Evolutionary conservation across 2,797 vertebrate genomes (phyloP).

Genomic region (Decapterus maruadsi): DNA sequence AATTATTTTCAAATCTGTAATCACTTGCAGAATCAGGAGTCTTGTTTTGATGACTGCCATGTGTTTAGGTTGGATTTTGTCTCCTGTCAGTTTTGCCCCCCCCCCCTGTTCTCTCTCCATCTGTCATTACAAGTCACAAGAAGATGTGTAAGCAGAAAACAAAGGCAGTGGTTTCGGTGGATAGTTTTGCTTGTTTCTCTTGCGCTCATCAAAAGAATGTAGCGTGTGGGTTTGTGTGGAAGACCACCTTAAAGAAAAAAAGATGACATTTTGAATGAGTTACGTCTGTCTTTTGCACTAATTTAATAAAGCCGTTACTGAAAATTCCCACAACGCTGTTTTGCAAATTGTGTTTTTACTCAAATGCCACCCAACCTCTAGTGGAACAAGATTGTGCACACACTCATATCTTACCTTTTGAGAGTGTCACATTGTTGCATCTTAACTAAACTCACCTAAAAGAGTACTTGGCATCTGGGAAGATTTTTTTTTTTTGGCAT

Average conservation of each 20-base stretch:
- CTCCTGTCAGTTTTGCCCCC: conserved; percentile 56
- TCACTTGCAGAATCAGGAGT: conserved; percentile 72
- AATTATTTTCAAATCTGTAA: conserved; percentile 58
- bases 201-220: conserved; percentile 73
- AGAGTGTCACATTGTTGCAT: conserved; percentile 9
- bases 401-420: neutral
- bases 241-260: conserved; percentile 83
- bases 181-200: conserved; percentile 76
- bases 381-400: neutral
- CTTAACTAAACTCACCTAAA: neutral
- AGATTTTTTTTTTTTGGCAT: neutral
- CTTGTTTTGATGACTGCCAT: conserved; percentile 73
- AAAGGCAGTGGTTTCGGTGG: conserved; percentile 77
- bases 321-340: conserved; percentile 80
- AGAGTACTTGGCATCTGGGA: neutral
- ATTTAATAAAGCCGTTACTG: conserved; percentile 92
- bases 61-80: conserved; percentile 73
- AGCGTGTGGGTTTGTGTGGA: conserved; percentile 76
- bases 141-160: conserved; percentile 72
- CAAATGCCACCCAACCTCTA: neutral
- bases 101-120: conserved; percentile 52
- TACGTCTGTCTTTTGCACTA: conserved; percentile 91
- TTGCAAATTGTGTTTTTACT: conserved; percentile 49
- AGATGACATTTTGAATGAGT: conserved; percentile 89
- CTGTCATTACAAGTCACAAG: conserved; percentile 62